phyloP scores from a whole-genome alignment of 2,888 invertebrate species.

The Drosophila longiperda region DNA sequence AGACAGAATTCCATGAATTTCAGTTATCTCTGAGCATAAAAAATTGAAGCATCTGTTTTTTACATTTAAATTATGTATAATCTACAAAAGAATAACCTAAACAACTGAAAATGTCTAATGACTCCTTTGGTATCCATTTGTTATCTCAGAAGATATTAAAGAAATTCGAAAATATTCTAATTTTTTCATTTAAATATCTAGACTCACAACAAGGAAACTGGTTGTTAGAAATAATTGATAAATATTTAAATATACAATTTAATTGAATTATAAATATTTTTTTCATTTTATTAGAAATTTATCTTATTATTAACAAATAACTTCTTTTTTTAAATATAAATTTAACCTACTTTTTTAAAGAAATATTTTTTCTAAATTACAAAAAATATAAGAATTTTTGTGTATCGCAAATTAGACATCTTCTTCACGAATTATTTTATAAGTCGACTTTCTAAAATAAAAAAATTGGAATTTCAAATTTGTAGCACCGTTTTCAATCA shows the following conservation, averaged over 20 bases:
- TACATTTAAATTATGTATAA: background rate
- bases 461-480: background rate
- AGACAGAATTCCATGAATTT: constrained; percentile 8
- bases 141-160: background rate
- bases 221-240: background rate
- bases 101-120: background rate
- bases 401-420: background rate
- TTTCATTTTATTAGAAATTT: accelerated
- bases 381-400: background rate
- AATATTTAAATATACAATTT: background rate
- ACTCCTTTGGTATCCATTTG: background rate
- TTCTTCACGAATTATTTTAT: background rate
- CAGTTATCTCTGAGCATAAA: background rate
- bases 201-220: background rate
- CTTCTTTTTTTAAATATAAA: too few species aligned
- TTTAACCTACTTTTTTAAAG: background rate
- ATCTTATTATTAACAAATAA: background rate
- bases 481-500: background rate
- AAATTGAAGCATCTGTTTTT: background rate
- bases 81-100: background rate
- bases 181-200: background rate
- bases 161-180: background rate
- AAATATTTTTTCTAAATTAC: background rate
- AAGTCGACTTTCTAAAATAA: background rate
- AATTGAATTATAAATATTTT: accelerated